These are phyloP conservation scores for Scopus umbretta DNA, from an alignment of 2,113 vertebrate genomes.

Conservation along the genomic window DNA sequence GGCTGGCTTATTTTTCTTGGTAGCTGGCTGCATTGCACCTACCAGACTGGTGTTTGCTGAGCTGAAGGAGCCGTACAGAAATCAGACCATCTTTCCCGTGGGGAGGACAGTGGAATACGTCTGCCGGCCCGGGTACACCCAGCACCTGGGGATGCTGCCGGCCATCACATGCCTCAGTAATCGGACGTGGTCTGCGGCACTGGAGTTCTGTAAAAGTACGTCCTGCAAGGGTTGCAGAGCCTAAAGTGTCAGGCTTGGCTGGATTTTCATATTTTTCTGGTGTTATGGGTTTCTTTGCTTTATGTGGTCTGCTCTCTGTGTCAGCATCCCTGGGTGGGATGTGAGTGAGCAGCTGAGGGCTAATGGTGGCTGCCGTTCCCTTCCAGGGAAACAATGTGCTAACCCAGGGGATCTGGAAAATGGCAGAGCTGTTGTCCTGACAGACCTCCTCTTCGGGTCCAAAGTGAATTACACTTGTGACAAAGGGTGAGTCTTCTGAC, in stretches of 20 bases:
- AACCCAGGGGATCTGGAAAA: conserved; percentile 28
- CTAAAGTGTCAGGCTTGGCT: rapidly evolving
- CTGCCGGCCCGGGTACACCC: neutral
- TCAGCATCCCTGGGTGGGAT: neutral
- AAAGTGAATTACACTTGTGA: conserved; percentile 57
- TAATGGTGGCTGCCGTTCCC: neutral
- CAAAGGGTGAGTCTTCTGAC: conserved; percentile 49
- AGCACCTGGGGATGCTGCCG: rapidly evolving
- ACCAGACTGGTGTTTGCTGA: neutral
- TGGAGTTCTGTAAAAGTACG: conserved; percentile 21
- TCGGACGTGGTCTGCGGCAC: neutral
- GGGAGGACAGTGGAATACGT: neutral
- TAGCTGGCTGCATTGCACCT: neutral
- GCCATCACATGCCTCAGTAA: neutral
- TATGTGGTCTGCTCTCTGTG: neutral
- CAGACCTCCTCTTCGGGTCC: conserved; percentile 16
- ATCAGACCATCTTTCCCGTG: neutral
- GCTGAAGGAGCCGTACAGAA: neutral
- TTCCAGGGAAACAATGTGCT: conserved; percentile 54
- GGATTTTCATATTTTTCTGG: neutral
- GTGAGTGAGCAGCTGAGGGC: neutral
- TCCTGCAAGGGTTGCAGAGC: neutral
- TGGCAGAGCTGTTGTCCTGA: conserved; percentile 15
- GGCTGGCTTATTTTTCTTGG: neutral
- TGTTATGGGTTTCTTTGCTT: neutral